Evolutionary conservation across 1,140 invertebrate genomes (phyloP), one percentile per base, ranked within the genome.

Genomic region (Papilio polyxenes): DNA sequence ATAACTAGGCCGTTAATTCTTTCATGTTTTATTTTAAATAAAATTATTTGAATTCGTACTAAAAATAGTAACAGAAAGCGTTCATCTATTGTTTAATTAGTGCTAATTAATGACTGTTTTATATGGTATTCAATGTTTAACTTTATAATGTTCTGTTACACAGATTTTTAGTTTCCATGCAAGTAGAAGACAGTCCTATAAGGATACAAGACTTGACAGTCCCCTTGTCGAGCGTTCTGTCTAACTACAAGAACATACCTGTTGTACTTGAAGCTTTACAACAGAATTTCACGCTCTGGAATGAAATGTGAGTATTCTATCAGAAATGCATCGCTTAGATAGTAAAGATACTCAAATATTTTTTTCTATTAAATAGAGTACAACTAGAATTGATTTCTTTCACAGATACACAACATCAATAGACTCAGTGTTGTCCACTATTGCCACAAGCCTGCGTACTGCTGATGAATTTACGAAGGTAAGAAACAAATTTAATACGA

Each of bases 221-320:
- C 0, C 92, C 95, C 8, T 87, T 95, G 13, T 83, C 85, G 0
- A 89, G 92, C 8, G 93, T 96, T 9, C 92, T 95, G 2, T 83
- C 87, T 6, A 87, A 92, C n/a, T 90, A 94, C 65, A 90, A 91
- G 51, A 84, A 93, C 40, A 87, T 95, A 0, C 80, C 94, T 17
- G 51, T 94, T 0, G 93, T 94, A 5, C 79, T 96, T 7, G 90
- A 95, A 15, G 95, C 95, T 53, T 87, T 96, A 23, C 82, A 92
- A 53, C 69, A 87, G 10, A 92, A 93, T 76, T 85, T 89, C 15
- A 85, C 88, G 8, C 79, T 87, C 0, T 93, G 91, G 91, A 91
- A 69, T 15, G 62, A 81, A 17, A 86, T 88, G 87, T 89, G 80
- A 85, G 86, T 87, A 75, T 77, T 75, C 23, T 80, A 53, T 17